phyloP scores from a whole-genome alignment of 2,888 invertebrate species.

The Thera obeliscata region DNA sequence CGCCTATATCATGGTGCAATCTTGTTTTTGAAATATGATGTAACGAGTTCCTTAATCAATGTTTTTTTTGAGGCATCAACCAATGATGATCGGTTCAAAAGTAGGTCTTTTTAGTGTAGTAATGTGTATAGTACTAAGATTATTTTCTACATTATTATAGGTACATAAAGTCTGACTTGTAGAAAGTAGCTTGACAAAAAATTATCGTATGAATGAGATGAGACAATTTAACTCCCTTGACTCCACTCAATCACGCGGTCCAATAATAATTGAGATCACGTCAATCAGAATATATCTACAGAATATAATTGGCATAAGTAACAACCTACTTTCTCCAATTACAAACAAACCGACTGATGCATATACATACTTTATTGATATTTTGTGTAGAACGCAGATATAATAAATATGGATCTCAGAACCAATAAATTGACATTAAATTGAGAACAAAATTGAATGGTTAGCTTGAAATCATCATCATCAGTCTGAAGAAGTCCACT shows the following conservation, averaged over 20 bases:
- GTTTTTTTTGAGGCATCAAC: no score
- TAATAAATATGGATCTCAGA: neutral
- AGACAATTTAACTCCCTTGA: neutral
- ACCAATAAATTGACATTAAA: neutral
- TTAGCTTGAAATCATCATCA: no score
- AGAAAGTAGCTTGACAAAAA: neutral
- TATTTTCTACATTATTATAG: no score
- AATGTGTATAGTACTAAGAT: no score
- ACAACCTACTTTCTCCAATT: constrained; percentile 9
- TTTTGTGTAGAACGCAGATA: neutral
- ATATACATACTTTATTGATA: neutral
- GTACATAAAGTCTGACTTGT: no score
- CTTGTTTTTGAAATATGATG: neutral
- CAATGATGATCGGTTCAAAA: no score
- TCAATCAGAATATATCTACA: constrained; percentile 1
- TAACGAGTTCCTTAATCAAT: neutral
- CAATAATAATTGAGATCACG: constrained; percentile 13
- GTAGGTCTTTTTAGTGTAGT: no score
- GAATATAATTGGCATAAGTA: neutral
- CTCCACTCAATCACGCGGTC: neutral
- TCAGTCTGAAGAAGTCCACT: no score
- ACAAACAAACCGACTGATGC: neutral
- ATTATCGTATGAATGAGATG: constrained; percentile 13
- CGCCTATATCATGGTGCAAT: constrained; percentile 8
- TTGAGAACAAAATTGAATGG: neutral